phyloP scores from a whole-genome alignment of 2,888 invertebrate genomes.

The Ceramica pisi region DNA sequence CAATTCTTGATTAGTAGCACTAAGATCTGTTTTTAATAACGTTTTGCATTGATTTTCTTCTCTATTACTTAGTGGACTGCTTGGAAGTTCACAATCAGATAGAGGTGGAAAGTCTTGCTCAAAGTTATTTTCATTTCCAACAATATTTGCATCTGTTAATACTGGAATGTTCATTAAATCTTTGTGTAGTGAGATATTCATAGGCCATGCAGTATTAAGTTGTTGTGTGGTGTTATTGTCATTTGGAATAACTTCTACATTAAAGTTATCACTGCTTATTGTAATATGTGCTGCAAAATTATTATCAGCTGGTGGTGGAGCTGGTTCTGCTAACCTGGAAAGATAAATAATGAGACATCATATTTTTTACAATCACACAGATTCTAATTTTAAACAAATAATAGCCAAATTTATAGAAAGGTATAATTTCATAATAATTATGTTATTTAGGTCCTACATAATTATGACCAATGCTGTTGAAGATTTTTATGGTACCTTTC shows the following conservation, averaged over 20 bases:
- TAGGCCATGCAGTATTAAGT: constrained; percentile 2
- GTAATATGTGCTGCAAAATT: constrained; percentile 59
- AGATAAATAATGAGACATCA: not conserved
- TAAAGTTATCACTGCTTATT: constrained; percentile 55
- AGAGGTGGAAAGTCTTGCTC: constrained; percentile 1
- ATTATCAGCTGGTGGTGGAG: constrained; percentile 19
- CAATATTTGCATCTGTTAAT: constrained; percentile 35
- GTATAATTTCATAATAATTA: too few relatives aligned
- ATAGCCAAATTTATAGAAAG: too few relatives aligned
- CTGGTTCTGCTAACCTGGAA: constrained; percentile 54
- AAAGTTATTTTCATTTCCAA: constrained; percentile 14
- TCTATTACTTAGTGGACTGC: not conserved
- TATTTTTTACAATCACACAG: too few relatives aligned
- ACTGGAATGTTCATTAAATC: constrained; percentile 36
- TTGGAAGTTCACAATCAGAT: constrained; percentile 17
- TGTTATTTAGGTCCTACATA: too few relatives aligned
- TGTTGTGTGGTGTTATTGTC: constrained; percentile 15
- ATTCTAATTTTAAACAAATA: too few relatives aligned
- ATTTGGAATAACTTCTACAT: constrained; percentile 59
- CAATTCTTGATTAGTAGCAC: not conserved
- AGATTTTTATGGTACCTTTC: constrained; percentile 21
- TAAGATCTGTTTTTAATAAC: not conserved
- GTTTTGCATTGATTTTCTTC: constrained; percentile 6
- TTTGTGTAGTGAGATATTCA: constrained; percentile 11
- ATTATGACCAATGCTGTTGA: not conserved